Conservation (phyloP, 2,888 invertebrate species). For the Campopleginae sp. region DNA sequence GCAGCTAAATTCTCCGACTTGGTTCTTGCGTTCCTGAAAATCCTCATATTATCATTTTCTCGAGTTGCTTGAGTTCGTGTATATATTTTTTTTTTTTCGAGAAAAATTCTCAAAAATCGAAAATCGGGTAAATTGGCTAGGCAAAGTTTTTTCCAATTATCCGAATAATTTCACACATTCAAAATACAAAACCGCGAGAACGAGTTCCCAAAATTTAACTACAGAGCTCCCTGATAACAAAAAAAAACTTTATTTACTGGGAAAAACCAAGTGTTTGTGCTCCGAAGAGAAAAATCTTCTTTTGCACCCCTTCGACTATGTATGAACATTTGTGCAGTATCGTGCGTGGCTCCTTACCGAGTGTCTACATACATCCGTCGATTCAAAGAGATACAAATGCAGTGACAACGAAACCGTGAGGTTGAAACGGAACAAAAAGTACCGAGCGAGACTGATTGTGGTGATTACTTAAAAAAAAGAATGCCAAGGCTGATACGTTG, state of each 20-base stretch:
- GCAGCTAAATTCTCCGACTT: background rate
- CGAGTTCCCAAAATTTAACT: background rate
- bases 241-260: constrained; percentile 1
- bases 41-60: background rate
- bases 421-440: background rate
- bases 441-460: background rate
- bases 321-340: background rate
- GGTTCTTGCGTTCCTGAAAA: background rate
- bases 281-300: background rate
- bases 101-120: background rate
- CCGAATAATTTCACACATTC: background rate
- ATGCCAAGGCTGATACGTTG: constrained; percentile 1
- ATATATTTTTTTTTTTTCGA: background rate
- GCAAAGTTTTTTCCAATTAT: background rate
- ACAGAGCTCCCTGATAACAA: constrained; percentile 1
- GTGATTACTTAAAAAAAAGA: constrained; percentile 11
- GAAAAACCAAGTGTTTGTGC: background rate
- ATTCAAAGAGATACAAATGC: background rate
- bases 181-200: background rate
- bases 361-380: background rate
- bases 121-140: background rate
- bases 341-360: background rate
- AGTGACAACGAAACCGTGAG: background rate
- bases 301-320: background rate
- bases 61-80: background rate